Evolutionary conservation across 2,113 vertebrate genomes (phyloP).

Genomic region (Amia ocellicauda): DNA sequence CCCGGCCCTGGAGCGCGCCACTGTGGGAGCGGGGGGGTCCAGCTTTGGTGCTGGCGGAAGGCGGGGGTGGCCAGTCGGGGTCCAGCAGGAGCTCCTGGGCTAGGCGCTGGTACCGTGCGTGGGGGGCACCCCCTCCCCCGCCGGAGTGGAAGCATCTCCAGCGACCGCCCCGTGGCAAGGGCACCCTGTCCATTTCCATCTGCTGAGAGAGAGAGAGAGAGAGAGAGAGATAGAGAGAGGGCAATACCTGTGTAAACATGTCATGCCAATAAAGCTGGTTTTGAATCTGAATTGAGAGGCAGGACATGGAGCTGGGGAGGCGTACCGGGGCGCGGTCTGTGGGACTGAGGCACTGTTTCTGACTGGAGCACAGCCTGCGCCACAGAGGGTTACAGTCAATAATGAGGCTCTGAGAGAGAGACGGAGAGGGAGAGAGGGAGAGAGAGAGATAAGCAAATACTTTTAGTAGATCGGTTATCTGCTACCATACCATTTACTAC

Average conservation of each 20-base stretch:
- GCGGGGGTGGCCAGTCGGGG: conserved; percentile 31
- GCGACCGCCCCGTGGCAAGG: neutral
- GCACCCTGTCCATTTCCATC: conserved; percentile 11
- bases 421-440: neutral
- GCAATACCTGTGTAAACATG: too few relatives aligned
- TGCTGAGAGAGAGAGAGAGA: conserved; percentile 12
- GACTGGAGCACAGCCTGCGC: conserved; percentile 3
- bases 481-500: neutral
- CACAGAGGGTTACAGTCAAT: conserved; percentile 18
- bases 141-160: neutral
- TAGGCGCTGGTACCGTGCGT: conserved; percentile 30
- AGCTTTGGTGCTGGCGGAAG: conserved; percentile 19
- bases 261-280: too few relatives aligned
- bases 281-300: neutral
- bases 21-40: neutral
- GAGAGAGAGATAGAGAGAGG: too few relatives aligned
- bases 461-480: neutral
- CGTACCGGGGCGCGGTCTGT: conserved; percentile 10
- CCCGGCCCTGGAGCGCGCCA: conserved; percentile 11
- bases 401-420: conserved; percentile 11
- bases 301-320: neutral
- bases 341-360: conserved; percentile 13
- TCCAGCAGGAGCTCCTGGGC: conserved; percentile 31
- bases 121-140: conserved; percentile 5
- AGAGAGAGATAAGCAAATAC: neutral